Base-by-base conservation (phyloP, 2,797 vertebrate species). In the Oophaga sylvatica region DNA sequence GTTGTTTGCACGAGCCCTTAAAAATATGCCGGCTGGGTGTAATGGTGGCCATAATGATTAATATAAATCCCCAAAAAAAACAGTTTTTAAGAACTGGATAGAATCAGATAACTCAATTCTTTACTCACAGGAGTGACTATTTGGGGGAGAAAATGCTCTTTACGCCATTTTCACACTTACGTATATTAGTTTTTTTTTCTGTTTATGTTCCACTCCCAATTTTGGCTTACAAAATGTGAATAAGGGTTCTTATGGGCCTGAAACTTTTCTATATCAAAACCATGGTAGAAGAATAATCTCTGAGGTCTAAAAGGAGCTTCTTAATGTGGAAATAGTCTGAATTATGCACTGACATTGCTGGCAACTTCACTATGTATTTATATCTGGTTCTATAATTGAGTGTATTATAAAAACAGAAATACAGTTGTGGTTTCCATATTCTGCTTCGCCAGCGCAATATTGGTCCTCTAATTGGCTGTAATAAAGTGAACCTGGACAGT, bases 401-500 rank as follows among this genome's bases (percentile, higher is more conserved):
- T 77, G 53, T 77, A 53, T 15, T 77, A 53, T 56, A 56, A 77
- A 22, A 77, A 5, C 20, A 16, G 45, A 56, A 26, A 16, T 56
- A 56, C 48, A 56, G 26, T 56, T 53, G 75, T 15, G 48, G 48
- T 77, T 77, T 77, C 1, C 22, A 26, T 77, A 26, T 56, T 56
- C 48, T 26, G 48, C 48, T 48, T 76, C 22, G 48, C n/a, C 15
- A 16, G 20, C 75, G 6, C 48, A 26, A 77, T 77, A 26, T 22
- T 8, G 10, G 11, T 77, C 22, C 0, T 11, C 11, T 77, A 77
- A 77, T 77, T 56, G 75, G 45, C 45, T 26, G 15, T 77, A 77
- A 77, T 77, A 48, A 76, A 76, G 73, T 48, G 73, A 76, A 77
- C 13, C 26, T 77, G 75, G 53, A 77, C 75, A 26, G 75, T 77